Evolutionary conservation across 2,888 invertebrate genomes (phyloP), one percentile per base, ranked within the genome.

Genomic region (Patella depressa): DNA sequence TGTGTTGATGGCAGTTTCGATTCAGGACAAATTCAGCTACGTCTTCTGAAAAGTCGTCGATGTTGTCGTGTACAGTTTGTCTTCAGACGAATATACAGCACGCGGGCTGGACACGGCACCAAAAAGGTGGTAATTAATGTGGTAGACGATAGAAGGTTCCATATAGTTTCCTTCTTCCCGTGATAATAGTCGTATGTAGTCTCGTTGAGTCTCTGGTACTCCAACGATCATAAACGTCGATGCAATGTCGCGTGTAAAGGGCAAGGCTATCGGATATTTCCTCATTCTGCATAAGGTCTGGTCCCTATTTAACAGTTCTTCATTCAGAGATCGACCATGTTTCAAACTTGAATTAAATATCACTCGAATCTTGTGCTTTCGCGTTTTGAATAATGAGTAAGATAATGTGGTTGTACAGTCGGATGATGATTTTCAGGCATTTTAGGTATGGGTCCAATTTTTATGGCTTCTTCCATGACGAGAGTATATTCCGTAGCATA

Each of bases 311-410:
- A 81, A 72, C 19, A 79, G 71, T 71, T 81, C 77, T 15, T 76
- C 59, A 45, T 82, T 85, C 17, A 83, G 53, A 0, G 74, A 74
- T 17, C 14, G 3, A 15, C 71, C 55, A 70, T 75, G 82, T 17
- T 53, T 71, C 4, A 83, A 80, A 29, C 79, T 80, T 53, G 81
- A 81, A 65, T 85, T 82, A 59, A 85, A 85, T 2, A 81, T 82
- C 2, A 82, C 78, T 0, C 73, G 34, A 7, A 78, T 71, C 59
- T 76, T 78, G 4, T 75, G 14, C n/a, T 57, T 57, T 15, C 57
- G 57, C n/a, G 17, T 17, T 17, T 72, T 17, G 57, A 5, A 57
- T 17, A 34, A 11, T 73, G 55, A 17, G 74, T 77, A n/a, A 77
- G 53, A 70, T 74, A 15, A 19, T 34, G 29, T 14, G n/a, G 19